Base-by-base conservation (phyloP, 2,888 invertebrate genomes). In the Empis livida region DNA sequence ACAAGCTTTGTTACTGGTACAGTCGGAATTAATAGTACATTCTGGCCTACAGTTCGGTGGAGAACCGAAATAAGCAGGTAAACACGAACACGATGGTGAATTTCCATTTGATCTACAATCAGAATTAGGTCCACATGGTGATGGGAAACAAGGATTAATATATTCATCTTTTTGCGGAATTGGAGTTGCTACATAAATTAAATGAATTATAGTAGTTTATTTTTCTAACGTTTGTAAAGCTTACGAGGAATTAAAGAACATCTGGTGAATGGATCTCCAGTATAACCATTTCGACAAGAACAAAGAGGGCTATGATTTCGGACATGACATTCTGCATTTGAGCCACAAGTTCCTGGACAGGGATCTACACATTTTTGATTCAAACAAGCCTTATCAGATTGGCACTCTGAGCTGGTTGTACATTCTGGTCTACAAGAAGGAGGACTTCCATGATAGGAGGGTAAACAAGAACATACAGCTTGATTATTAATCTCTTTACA, bases 381-480 rank as follows among this genome's bases (percentile, higher is more conserved):
- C 3, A 82, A 68, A 58, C 86, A 86, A 10, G 84, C 82, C 53
- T 77, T 73, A 50, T 77, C 74, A 41, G 73, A 73, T 2, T 76
- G 59, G 58, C 83, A 83, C 55, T 85, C 84, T 10, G 79, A 74
- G 59, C 79, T 83, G 9, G 76, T 74, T 23, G 77, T 71, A 62
- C 84, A 84, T 62, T 84, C 82, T n/a, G 84, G 83, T 42, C 81
- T 72, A 60, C 84, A 85, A 43, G 77, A 76, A n/a, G 84, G 83
- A 41, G 86, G 84, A 50, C 76, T 69, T 38, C 85, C 84, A 38
- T 77, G 68, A 56, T 78, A 85, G 49, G 75, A 76, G 9, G 72
- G 65, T 46, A 79, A 62, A 59, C 84, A 85, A 2, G 82, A 80
- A 60, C 84, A 84, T 8, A 83, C 79, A 2, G 82, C 81, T 62